These are phyloP conservation scores for Anorthoa munda DNA, from an alignment of 2,888 invertebrate species.

Conservation along the genomic window DNA sequence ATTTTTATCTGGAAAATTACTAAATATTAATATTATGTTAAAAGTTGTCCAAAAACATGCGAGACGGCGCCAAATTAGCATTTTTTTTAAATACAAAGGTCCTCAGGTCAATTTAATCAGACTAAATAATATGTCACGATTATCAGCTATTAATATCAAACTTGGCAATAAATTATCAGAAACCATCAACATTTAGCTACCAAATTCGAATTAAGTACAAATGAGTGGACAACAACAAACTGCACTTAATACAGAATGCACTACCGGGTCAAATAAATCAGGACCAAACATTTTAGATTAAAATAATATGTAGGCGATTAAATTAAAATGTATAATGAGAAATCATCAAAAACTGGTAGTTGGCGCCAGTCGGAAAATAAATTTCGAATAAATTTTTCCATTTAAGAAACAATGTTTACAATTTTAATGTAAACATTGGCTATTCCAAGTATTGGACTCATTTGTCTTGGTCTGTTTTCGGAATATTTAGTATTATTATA, in stretches of 20 bases:
- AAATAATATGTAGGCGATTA: constrained; percentile 10
- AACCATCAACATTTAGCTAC: constrained; percentile 29
- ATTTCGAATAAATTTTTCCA: constrained; percentile 44
- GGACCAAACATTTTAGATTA: constrained; percentile 14
- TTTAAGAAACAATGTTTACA: constrained; percentile 44
- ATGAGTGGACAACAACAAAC: constrained; percentile 20
- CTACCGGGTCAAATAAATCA: constrained; percentile 49
- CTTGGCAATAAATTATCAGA: constrained; percentile 20
- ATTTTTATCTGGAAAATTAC: constrained; percentile 52
- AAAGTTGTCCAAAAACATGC: constrained; percentile 28
- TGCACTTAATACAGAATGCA: constrained; percentile 27
- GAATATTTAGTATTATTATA: constrained; percentile 39
- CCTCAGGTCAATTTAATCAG: constrained; percentile 40
- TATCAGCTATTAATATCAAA: constrained; percentile 33
- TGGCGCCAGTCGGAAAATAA: constrained; percentile 64
- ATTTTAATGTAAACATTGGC: constrained; percentile 38
- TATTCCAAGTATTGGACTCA: constrained; percentile 39
- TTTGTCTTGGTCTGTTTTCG: constrained; percentile 35
- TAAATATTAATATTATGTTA: constrained; percentile 50
- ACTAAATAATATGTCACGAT: constrained; percentile 46
- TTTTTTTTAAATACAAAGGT: constrained; percentile 42
- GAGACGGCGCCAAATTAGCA: constrained; percentile 61
- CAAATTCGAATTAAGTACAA: not conserved
- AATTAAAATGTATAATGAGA: constrained; percentile 40
- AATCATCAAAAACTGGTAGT: constrained; percentile 59